Base-by-base conservation (phyloP, 2,888 invertebrate species). In the Leucophenga maculata region DNA sequence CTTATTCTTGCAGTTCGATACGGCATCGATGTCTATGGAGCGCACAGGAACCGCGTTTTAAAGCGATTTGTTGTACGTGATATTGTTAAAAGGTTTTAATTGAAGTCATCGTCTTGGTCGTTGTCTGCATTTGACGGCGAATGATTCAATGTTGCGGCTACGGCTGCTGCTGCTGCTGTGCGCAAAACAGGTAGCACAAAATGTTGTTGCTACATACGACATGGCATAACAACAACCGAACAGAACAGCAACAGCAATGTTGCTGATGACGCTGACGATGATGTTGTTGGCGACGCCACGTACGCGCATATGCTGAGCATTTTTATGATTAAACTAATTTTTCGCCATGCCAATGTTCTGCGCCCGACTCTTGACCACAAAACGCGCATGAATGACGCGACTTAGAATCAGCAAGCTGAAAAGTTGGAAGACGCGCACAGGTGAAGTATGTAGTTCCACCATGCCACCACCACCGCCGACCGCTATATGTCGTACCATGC, bases 61-160 rank as follows among this genome's bases (percentile, higher is more conserved):
- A 54, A 77, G 76, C 80, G 83, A 81, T 84, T 78, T 76, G 80
- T 75, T 71, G 82, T 83, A 86, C 86, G 86, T 86, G 86, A 86
- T 86, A 86, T 84, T 86, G 85, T 86, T 86, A 86, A 86, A 85
- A 82, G 85, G 84, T 85, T 85, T 86, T 86, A 85, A 85, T 85
- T 85, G 85, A 86, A 86, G 85, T 83, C 80, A 78, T 77, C 81
- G 79, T 79, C 84, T 77, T 32, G 44, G n/a, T 55, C 32, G 39
- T 31, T 18, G 59, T 32, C 22, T 55, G 18, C 14, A 26, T 55
- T 55, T 55, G 55, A 55, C 3, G 39, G 9, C 11, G 39, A 39
- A 26, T 26, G 26, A 26, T 18, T 22, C 26, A 18, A 20, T n/a
- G 18, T 59, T 77, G 84, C 39, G 32, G 32, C 16, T 11, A n/a